Base-by-base conservation (phyloP, 64 coral and sea anemone genomes). In the Exaiptasia diaphana region DNA sequence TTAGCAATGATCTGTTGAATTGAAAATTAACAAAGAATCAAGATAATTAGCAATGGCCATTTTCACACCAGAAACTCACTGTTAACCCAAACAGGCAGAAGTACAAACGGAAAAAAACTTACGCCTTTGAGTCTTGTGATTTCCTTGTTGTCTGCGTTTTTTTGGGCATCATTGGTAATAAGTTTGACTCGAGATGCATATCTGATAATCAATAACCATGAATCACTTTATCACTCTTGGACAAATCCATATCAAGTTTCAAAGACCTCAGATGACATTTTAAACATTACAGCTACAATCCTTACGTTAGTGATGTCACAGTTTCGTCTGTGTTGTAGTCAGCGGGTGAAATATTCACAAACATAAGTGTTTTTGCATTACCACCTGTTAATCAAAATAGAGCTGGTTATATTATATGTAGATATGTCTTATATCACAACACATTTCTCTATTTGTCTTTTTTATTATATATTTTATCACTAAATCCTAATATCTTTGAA, bases 301-400 rank as follows among this genome's bases (percentile, higher is more conserved):
- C 90, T 92, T 54, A 99, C 95, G 95, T 99, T 15, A 99, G 67
- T 23, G 95, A 99, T 0, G 95, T 99, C 7, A 99, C 81, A 1
- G 95, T 99, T 70, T 99, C 95, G 70, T 99, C 95, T 41, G 85
- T 89, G 46, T 99, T 99, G 67, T 99, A 99, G 54, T 99, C 95
- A 9, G 95, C 95, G 0, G 95, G 95, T 1, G 95, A 99, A 37
- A 99, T 93, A 62, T 99, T 99, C 24, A 99, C 95, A 77, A 99
- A 99, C 95, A 99, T 99, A 50, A 99, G 90, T 4, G 95, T 99
- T 68, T 99, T 99, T 5, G 95, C 95, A 40, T 99, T 99, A 78
- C 95, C 95, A 78, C 93, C 93, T 97, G 60, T 8, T 17, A 62
- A 61, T 72, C 18, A 55, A 64, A 21, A 10, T 12, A 57, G 42